phyloP scores from a whole-genome alignment of 1,140 invertebrate genomes.

The Campoletis sonorensis region DNA sequence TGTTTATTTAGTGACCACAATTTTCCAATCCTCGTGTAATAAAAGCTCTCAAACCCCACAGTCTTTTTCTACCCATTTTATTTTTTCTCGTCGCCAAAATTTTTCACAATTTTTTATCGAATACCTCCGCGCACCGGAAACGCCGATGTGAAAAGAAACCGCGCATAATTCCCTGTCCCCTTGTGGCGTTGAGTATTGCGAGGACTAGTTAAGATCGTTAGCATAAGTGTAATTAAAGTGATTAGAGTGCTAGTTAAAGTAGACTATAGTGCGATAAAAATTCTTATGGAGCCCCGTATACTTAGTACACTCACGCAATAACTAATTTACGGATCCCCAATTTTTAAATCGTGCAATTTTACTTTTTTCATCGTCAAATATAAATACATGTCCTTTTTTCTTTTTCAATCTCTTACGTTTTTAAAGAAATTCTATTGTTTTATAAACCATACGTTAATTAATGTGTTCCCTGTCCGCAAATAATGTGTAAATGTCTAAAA shows the following conservation, averaged over 20 bases:
- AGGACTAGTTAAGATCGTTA: slow-evolving; percentile 34
- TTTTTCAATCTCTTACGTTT: background rate
- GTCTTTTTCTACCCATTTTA: background rate
- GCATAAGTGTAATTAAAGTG: slow-evolving; percentile 42
- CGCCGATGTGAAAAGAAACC: background rate
- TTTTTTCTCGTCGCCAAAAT: background rate
- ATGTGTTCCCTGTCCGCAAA: no score
- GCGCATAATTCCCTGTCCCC: slow-evolving; percentile 8
- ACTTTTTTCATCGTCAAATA: background rate
- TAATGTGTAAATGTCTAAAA: no score
- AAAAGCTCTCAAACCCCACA: background rate
- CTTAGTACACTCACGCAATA: background rate
- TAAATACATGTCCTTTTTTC: background rate
- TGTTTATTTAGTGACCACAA: background rate
- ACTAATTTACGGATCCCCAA: background rate
- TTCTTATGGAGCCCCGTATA: slow-evolving; percentile 10
- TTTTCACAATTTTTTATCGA: background rate
- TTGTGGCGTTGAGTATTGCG: slow-evolving; percentile 38
- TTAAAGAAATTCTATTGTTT: no score
- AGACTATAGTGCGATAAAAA: slow-evolving; percentile 21
- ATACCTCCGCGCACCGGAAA: background rate
- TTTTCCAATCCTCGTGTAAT: background rate
- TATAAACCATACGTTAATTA: no score
- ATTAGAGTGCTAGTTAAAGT: slow-evolving; percentile 40
- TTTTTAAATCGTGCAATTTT: slow-evolving; percentile 7